A percentile compares a stretch with the other conserved stretches of the same genome.
These are phyloP conservation scores for Triplophysa rosa DNA, from an alignment of 2,113 vertebrate species.

Conservation along the genomic window DNA sequence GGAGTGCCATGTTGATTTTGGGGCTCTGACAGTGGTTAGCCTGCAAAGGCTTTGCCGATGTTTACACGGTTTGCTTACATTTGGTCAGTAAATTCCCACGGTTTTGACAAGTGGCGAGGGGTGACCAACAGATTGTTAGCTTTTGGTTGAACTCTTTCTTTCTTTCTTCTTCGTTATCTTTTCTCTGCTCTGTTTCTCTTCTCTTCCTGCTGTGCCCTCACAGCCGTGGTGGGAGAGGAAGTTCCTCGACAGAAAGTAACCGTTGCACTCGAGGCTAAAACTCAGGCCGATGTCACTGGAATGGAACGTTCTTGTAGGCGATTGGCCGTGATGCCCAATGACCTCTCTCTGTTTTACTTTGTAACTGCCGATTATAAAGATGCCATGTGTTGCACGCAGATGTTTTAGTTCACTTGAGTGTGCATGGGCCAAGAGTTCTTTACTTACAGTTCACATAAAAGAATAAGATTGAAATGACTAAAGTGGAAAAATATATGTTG, in stretches of 20 bases:
- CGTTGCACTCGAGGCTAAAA: not conserved
- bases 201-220: not conserved
- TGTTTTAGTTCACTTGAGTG: not conserved
- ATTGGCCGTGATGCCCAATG: not conserved
- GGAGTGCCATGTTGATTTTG: slow-evolving; percentile 51
- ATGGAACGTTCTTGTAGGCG: not conserved
- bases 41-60: slow-evolving; percentile 9
- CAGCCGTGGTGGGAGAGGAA: not conserved
- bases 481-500: not conserved
- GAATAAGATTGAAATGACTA: not conserved
- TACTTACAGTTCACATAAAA: not conserved
- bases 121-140: not conserved
- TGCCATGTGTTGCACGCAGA: not conserved
- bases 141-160: slow-evolving; percentile 15
- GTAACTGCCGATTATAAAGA: not conserved
- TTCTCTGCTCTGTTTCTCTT: slow-evolving; percentile 11
- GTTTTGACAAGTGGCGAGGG: slow-evolving; percentile 14
- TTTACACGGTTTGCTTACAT: slow-evolving; percentile 37
- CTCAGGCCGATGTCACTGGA: not conserved
- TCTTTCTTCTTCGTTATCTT: not conserved
- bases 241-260: not conserved
- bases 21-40: slow-evolving; percentile 40
- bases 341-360: slow-evolving; percentile 8
- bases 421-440: not conserved
- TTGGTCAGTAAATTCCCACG: slow-evolving; percentile 43